Base-by-base conservation (phyloP, 2,888 invertebrate genomes). In the Hyles lineata region DNA sequence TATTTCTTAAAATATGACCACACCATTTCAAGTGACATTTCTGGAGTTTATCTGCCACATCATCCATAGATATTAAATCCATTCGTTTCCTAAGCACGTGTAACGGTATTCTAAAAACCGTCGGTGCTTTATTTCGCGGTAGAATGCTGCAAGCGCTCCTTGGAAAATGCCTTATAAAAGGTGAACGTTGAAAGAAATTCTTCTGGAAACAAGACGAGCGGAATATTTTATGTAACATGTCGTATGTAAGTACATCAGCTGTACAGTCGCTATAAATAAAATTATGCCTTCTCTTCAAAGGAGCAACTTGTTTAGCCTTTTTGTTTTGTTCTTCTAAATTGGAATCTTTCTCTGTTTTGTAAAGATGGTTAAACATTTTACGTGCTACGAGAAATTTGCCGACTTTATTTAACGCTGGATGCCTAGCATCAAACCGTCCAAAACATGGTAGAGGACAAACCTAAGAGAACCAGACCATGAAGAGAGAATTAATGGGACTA, bases 151-250 rank as follows among this genome's bases (percentile, higher is more conserved):
- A 74, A 70, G 72, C 62, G 55, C 59, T 73, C 69, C 73, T 74
- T 76, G 77, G 74, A 74, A 78, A 81, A 77, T 75, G 75, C 77
- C 77, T 77, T 79, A 78, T 77, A 79, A 76, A 76, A 78, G 78
- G 74, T 76, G 76, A 79, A 81, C 77, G 75, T 76, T 58, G 75
- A 72, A 75, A 74, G 78, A 78, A 79, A 80, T 83, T 80, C 76
- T 77, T 84, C 77, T 67, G 62, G 50, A 72, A 76, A 79, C 72
- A 74, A 72, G 72, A 55, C 32, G 73, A 77, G 78, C 77, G 72
- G 79, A 78, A 80, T 79, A 77, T 77, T 79, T 80, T 78, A 76
- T 69, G 73, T 52, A n/a, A 50, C 61, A 62, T 25, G 5, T 9
- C 35, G n/a, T 15, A 43, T 63, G 35, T 63, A 23, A 29, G 17